Evolutionary conservation across 2,113 vertebrate genomes (phyloP).

Genomic region (Scytalopus superciliaris): DNA sequence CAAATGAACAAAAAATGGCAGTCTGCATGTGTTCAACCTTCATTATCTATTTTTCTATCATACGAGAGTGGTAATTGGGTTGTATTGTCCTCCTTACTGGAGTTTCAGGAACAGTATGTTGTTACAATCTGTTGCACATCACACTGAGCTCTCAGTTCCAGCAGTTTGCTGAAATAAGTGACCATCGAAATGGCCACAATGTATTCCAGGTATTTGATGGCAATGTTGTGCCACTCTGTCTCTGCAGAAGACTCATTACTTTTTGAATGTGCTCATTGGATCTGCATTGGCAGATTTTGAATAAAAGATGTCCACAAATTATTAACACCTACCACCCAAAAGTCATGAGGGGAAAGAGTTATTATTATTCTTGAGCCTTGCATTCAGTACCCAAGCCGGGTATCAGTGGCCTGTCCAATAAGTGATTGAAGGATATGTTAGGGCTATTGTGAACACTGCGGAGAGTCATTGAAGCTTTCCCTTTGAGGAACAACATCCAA

Average conservation of each 20-base stretch:
- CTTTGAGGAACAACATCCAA: background rate
- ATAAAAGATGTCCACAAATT: background rate
- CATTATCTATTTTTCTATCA: background rate
- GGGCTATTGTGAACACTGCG: rapidly evolving
- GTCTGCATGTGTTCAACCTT: background rate
- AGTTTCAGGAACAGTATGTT: background rate
- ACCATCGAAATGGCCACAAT: background rate
- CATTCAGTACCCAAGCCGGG: background rate
- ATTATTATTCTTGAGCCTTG: background rate
- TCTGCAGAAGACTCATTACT: background rate
- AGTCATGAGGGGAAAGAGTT: background rate
- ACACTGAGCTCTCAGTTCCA: background rate
- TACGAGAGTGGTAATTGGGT: background rate
- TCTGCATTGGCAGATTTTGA: background rate
- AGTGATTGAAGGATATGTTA: too few relatives aligned
- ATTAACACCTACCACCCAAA: background rate
- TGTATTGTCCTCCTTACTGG: background rate
- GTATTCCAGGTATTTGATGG: background rate
- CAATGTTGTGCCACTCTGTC: background rate
- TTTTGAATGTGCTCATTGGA: background rate
- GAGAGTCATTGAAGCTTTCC: background rate
- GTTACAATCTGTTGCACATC: background rate
- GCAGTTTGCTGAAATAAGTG: background rate
- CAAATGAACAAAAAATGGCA: background rate
- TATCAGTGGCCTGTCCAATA: background rate